These are phyloP conservation scores for Pocota personata DNA, from an alignment of 2,888 invertebrate species.

Conservation along the genomic window DNA sequence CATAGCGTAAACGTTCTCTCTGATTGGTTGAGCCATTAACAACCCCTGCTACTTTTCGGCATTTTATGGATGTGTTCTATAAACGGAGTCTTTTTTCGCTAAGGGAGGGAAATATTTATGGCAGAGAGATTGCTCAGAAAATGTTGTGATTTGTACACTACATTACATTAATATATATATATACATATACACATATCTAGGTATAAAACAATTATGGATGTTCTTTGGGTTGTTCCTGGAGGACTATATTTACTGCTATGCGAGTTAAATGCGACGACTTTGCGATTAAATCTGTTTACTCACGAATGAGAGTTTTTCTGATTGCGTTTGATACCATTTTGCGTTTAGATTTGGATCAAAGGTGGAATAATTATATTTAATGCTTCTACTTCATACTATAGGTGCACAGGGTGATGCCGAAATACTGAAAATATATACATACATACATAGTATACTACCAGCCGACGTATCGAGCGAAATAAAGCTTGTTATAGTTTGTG, in stretches of 20 bases:
- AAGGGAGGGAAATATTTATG: conserved; percentile 19
- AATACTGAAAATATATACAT: neutral
- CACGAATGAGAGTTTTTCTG: conserved; percentile 4
- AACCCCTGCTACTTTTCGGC: conserved; percentile 75
- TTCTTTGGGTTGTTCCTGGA: neutral
- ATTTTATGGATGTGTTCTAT: conserved; percentile 38
- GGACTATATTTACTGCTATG: neutral
- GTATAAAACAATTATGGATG: neutral
- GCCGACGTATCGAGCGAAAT: no score
- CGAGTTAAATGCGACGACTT: conserved; percentile 15
- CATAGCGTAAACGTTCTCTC: conserved; percentile 48
- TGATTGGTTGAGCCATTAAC: conserved; percentile 76
- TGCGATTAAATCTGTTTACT: conserved; percentile 32
- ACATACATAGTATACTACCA: no score
- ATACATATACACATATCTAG: no score
- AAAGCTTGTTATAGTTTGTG: no score
- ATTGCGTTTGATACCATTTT: conserved; percentile 29
- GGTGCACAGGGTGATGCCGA: conserved; percentile 30
- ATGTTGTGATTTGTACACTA: neutral
- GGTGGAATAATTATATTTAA: conserved; percentile 9
- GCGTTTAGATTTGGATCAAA: conserved; percentile 1
- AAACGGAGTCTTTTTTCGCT: conserved; percentile 39
- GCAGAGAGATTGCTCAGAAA: conserved; percentile 18
- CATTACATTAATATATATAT: no score
- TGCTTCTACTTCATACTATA: neutral